A percentile compares a stretch with the other conserved stretches of the same genome.
Evolutionary conservation across 2,113 vertebrate genomes (phyloP).

Genomic region (Promerops cafer): DNA sequence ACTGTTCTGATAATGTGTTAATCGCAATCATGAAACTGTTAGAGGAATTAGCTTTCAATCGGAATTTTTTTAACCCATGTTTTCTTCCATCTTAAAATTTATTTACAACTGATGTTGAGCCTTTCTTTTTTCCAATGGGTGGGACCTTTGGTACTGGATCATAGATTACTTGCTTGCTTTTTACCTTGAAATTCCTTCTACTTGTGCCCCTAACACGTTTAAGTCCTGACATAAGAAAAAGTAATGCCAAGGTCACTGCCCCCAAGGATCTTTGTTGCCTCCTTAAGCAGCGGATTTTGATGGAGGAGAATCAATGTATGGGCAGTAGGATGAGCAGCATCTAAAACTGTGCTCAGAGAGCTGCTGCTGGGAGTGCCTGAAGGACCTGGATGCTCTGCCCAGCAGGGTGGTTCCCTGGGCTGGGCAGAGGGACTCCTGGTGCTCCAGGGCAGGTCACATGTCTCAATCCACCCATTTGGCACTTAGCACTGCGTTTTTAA

Average conservation of each 20-base stretch:
- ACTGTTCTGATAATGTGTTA: background rate
- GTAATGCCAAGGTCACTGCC: background rate
- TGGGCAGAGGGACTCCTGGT: background rate
- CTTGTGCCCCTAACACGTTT: background rate
- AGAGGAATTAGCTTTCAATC: background rate
- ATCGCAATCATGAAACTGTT: background rate
- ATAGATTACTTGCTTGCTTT: background rate
- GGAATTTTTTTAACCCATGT: background rate
- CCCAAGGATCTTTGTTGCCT: background rate
- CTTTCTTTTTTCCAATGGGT: background rate
- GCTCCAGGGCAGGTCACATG: background rate
- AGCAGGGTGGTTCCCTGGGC: background rate
- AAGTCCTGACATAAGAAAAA: background rate
- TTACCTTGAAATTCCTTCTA: background rate
- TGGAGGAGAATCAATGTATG: background rate
- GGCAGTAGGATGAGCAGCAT: background rate
- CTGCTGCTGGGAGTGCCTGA: background rate
- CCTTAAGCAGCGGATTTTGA: background rate
- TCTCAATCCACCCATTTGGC: accelerated
- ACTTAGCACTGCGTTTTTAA: accelerated
- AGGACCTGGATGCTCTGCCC: background rate
- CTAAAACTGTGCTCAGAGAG: background rate
- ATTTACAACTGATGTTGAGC: background rate
- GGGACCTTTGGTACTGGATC: background rate
- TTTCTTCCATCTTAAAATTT: background rate